Percentiles rank a stretch among this genome's conserved stretches.
Evolutionary conservation across 1,140 invertebrate species (phyloP).

Genomic region (Melitaea cinxia): DNA sequence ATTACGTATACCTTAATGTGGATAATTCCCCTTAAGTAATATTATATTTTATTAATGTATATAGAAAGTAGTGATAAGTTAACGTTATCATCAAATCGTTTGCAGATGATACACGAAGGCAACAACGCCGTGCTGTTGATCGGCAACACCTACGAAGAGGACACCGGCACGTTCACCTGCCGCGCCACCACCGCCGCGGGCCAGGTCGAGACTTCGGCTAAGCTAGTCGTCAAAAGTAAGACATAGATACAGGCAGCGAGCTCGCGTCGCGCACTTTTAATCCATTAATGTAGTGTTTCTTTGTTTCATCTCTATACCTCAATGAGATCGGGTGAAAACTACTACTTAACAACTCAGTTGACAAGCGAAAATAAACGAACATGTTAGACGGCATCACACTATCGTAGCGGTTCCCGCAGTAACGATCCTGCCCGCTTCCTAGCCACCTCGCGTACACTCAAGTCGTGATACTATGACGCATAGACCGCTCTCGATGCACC

Average conservation of each 20-base stretch:
- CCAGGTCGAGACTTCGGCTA: constrained; percentile 94
- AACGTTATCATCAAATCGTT: constrained; percentile 10
- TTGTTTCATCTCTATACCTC: constrained; percentile 74
- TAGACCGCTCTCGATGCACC: constrained; percentile 40
- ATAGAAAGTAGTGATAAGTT: not conserved
- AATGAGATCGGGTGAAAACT: constrained; percentile 82
- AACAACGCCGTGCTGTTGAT: constrained; percentile 94
- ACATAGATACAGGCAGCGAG: constrained; percentile 86
- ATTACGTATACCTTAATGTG: no score
- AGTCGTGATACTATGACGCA: constrained; percentile 60
- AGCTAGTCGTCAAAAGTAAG: constrained; percentile 99
- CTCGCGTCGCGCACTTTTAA: constrained; percentile 79
- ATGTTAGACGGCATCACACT: constrained; percentile 52
- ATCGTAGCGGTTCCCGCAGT: constrained; percentile 78
- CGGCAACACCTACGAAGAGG: constrained; percentile 95
- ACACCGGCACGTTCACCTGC: constrained; percentile 95
- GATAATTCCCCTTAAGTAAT: no score
- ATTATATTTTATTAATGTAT: no score
- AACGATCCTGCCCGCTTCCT: constrained; percentile 65
- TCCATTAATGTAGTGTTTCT: constrained; percentile 80
- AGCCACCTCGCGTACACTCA: constrained; percentile 49
- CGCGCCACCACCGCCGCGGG: constrained; percentile 94
- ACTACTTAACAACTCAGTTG: constrained; percentile 64
- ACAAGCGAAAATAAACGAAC: constrained; percentile 63
- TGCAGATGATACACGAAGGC: constrained; percentile 95